Evolutionary conservation across 2,113 vertebrate species (phyloP).

Genomic region (Ceyx margarethae): DNA sequence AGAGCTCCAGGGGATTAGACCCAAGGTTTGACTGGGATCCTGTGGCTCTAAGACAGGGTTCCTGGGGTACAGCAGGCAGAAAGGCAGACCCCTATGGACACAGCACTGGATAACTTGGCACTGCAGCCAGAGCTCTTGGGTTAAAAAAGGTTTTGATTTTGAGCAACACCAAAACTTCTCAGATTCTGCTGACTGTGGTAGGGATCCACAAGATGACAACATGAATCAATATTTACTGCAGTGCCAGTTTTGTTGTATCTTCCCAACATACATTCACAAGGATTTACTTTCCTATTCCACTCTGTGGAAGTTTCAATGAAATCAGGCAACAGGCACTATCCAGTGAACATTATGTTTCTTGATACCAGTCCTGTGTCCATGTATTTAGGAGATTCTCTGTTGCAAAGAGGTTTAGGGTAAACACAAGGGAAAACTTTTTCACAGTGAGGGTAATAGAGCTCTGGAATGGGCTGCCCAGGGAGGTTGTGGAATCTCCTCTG

Average conservation of each 20-base stretch:
- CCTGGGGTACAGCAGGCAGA: not conserved
- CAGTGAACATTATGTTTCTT: not conserved
- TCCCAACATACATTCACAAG: not conserved
- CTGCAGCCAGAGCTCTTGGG: not conserved
- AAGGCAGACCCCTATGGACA: not conserved
- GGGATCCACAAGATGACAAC: not conserved
- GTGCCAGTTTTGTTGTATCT: not conserved
- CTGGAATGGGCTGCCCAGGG: too few species aligned
- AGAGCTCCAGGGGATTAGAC: not conserved
- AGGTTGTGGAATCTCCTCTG: too few species aligned
- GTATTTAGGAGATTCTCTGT: not conserved
- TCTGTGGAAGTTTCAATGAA: not conserved
- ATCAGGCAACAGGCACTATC: not conserved
- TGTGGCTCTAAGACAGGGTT: not conserved
- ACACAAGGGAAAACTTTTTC: too few species aligned
- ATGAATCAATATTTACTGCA: not conserved
- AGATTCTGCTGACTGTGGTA: not conserved
- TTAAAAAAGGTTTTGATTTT: not conserved
- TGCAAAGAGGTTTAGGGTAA: too few species aligned
- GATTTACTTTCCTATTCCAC: not conserved
- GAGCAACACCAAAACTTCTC: not conserved
- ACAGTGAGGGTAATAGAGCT: too few species aligned
- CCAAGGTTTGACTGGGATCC: not conserved
- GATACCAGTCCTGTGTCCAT: not conserved
- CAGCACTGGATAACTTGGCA: fast-evolving